Conservation (phyloP, 2,113 vertebrate species). For the Pantherophis guttatus region DNA sequence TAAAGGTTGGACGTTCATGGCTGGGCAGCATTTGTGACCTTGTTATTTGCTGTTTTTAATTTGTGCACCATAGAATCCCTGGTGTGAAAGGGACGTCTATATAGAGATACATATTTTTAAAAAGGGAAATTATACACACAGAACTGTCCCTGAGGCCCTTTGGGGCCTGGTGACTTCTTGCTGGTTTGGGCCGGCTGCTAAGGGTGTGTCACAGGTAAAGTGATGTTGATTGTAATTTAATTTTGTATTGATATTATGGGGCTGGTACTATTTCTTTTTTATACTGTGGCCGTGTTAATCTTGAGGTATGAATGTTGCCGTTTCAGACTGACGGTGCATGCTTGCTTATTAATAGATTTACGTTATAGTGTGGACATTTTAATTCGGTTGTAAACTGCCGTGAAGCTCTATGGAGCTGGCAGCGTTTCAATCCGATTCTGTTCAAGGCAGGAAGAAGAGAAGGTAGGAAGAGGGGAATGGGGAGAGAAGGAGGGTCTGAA, state of each 20-base stretch:
- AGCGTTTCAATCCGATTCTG: not conserved
- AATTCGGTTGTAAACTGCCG: not conserved
- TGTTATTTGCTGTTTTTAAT: not conserved
- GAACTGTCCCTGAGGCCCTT: not conserved
- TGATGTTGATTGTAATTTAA: not conserved
- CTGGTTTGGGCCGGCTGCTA: not conserved
- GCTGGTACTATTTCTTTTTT: not conserved
- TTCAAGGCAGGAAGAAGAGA: not conserved
- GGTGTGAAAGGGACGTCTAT: not conserved
- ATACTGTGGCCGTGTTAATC: not conserved
- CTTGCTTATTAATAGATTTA: not conserved
- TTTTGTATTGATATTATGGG: not conserved
- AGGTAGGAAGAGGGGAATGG: not conserved
- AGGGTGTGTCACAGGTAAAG: not conserved
- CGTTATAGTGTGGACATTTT: not conserved
- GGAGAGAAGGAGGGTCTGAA: too few relatives aligned
- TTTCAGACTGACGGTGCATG: not conserved
- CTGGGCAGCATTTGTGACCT: not conserved
- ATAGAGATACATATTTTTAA: not conserved
- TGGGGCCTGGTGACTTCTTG: not conserved
- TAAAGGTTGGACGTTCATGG: not conserved
- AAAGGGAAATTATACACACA: not conserved
- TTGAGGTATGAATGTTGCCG: not conserved
- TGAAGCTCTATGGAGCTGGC: not conserved
- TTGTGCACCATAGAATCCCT: not conserved